Percentiles rank a stretch among this genome's conserved stretches.
These are phyloP conservation scores for Teinopalpus imperialis DNA, from an alignment of 2,888 invertebrate genomes.

Conservation along the genomic window DNA sequence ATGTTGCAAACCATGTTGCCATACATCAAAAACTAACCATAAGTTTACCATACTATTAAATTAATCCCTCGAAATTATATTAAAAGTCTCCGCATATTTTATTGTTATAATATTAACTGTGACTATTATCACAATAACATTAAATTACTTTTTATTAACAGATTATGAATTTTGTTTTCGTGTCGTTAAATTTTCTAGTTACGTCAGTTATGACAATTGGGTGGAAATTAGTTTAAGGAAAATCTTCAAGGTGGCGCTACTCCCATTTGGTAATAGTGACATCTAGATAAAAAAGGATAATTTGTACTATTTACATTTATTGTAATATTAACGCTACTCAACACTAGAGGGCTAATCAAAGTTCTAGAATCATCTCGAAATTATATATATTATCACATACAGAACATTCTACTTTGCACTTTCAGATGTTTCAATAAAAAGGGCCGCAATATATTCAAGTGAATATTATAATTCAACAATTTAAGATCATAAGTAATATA, in stretches of 20 bases:
- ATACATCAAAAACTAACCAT: neutral
- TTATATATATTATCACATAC: conserved; percentile 2
- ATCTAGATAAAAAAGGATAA: neutral
- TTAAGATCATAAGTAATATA: too few species aligned
- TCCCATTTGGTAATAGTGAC: neutral
- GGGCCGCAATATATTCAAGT: conserved; percentile 5
- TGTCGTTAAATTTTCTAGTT: too few species aligned
- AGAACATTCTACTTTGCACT: conserved; percentile 34
- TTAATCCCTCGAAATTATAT: too few species aligned
- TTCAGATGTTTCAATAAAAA: conserved; percentile 13
- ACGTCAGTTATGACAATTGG: too few species aligned
- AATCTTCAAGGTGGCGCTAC: conserved; percentile 9
- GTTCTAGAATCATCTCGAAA: conserved; percentile 13
- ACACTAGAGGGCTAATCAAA: conserved; percentile 38
- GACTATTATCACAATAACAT: too few species aligned
- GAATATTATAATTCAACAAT: too few species aligned
- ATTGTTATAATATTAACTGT: too few species aligned
- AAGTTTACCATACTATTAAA: neutral
- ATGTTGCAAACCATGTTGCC: conserved; percentile 20
- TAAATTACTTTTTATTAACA: too few species aligned
- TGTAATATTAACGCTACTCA: conserved; percentile 37
- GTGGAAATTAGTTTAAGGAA: too few species aligned
- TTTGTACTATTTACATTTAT: neutral
- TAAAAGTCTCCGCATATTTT: too few species aligned
- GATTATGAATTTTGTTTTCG: too few species aligned